Percentiles rank a stretch among this genome's conserved stretches.
These are phyloP conservation scores for Nestor notabilis DNA, from an alignment of 2,113 vertebrate species.

Conservation along the genomic window DNA sequence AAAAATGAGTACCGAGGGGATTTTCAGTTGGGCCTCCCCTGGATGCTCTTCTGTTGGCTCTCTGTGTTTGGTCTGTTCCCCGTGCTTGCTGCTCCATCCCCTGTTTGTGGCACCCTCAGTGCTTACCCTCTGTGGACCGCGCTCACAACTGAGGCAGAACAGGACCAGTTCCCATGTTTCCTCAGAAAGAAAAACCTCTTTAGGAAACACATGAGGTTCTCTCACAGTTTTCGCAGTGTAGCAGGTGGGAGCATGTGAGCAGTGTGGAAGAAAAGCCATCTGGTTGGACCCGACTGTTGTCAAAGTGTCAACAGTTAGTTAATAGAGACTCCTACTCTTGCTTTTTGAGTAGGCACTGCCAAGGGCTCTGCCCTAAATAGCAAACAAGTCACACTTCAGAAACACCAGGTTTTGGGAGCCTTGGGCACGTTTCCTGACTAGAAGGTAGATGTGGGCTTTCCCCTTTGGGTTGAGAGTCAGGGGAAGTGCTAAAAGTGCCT, in stretches of 20 bases:
- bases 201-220: not conserved
- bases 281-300: not conserved
- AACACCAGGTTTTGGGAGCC: not conserved
- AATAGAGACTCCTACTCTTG: not conserved
- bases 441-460: not conserved
- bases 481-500: not conserved
- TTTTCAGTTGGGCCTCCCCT: fast-evolving
- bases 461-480: not conserved
- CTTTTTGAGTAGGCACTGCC: not conserved
- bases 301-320: not conserved
- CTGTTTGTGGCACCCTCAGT: not conserved
- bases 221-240: not conserved
- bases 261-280: not conserved
- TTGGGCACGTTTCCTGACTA: not conserved
- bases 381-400: not conserved
- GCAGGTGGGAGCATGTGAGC: not conserved
- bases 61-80: not conserved
- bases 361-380: not conserved
- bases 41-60: not conserved
- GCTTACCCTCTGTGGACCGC: fast-evolving
- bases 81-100: not conserved
- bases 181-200: not conserved
- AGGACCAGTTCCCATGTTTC: not conserved
- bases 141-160: not conserved
- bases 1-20: not conserved